These are phyloP conservation scores for Rhynchonycteris naso DNA, from an alignment of 2,797 vertebrate species.

Conservation along the genomic window DNA sequence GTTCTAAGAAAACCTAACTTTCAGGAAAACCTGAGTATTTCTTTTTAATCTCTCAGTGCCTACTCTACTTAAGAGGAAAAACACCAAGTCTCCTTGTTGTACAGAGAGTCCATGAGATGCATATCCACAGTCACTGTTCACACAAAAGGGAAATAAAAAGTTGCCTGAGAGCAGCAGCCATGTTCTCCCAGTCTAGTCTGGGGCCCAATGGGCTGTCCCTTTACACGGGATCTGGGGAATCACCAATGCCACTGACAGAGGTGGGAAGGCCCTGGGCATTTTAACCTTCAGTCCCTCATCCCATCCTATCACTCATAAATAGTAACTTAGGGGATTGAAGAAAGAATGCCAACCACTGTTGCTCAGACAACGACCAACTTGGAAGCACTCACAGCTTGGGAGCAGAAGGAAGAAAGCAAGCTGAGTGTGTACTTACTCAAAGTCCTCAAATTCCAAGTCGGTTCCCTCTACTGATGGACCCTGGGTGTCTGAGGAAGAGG, in stretches of 20 bases:
- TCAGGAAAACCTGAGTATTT: background rate
- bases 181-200: background rate
- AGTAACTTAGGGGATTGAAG: background rate
- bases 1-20: background rate
- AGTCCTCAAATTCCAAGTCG: constrained; percentile 98
- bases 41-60: background rate
- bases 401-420: constrained; percentile 63
- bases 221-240: background rate
- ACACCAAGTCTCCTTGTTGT: background rate
- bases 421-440: constrained; percentile 91
- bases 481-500: constrained; percentile 90
- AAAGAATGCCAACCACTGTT: constrained; percentile 34
- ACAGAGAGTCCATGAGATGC: background rate
- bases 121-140: background rate
- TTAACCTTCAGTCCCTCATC: background rate
- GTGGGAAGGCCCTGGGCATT: background rate
- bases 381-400: constrained; percentile 19
- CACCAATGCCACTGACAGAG: background rate
- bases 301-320: constrained; percentile 19
- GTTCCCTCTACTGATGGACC: constrained; percentile 92
- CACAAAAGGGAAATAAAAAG: background rate
- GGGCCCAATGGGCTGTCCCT: background rate
- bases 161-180: background rate
- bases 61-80: constrained; percentile 3
- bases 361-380: constrained; percentile 38